Evolutionary conservation across 1,140 invertebrate genomes (phyloP).

Genomic region (Drepana arcuata): DNA sequence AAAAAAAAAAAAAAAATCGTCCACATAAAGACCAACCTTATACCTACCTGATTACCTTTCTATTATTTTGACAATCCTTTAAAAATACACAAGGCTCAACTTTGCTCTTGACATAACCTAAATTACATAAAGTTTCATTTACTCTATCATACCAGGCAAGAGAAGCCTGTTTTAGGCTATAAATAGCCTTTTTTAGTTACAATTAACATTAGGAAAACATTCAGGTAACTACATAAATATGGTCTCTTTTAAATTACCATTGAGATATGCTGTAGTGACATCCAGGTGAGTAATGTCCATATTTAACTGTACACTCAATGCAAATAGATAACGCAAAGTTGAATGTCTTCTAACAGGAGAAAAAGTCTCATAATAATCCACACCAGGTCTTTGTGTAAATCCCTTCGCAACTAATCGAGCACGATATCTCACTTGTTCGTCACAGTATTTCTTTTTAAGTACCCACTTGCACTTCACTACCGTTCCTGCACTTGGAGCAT

Average conservation of each 20-base stretch:
- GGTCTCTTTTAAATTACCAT: conserved; percentile 37
- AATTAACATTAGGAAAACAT: conserved; percentile 25
- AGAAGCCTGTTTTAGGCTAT: conserved; percentile 13
- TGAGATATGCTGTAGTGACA: conserved; percentile 46
- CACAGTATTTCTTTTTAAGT: conserved; percentile 12
- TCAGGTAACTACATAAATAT: conserved; percentile 47
- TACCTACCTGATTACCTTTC: background rate
- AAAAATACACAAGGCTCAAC: background rate
- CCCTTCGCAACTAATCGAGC: conserved; percentile 47
- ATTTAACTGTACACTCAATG: conserved; percentile 31
- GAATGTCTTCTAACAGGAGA: conserved; percentile 34
- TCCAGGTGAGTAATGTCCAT: conserved; percentile 35
- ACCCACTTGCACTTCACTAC: conserved; percentile 22
- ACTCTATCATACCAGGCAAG: conserved; percentile 12
- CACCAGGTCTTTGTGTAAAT: conserved; percentile 36
- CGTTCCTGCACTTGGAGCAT: conserved; percentile 25
- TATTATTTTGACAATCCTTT: conserved; percentile 2
- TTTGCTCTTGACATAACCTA: conserved; percentile 2
- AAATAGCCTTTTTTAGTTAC: conserved; percentile 15
- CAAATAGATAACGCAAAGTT: conserved; percentile 26
- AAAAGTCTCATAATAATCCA: conserved; percentile 47
- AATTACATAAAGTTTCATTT: conserved; percentile 4
- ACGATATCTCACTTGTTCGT: too few species aligned
- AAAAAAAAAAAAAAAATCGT: conserved; percentile 1
- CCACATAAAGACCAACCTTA: background rate